These are phyloP conservation scores for Botia kubotai DNA, from an alignment of 2,797 vertebrate genomes.

Conservation along the genomic window DNA sequence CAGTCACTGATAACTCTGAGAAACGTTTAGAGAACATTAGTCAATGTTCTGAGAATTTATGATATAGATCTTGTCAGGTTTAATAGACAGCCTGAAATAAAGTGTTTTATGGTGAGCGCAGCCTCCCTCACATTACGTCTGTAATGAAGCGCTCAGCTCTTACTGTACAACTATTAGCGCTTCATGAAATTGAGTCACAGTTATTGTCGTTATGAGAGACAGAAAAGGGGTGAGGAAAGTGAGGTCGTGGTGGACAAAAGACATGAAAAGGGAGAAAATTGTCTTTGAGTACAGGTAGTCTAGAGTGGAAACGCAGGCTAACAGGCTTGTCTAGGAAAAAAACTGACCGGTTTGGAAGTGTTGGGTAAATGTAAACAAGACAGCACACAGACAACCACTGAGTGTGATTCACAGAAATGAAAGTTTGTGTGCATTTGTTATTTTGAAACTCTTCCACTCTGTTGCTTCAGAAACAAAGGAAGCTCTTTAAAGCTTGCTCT, in stretches of 20 bases:
- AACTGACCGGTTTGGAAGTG: neutral
- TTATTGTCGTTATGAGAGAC: conserved; percentile 14
- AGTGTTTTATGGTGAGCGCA: too few species aligned
- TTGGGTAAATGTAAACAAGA: neutral
- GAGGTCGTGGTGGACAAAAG: conserved; percentile 24
- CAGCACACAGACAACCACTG: neutral
- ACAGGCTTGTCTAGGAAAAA: neutral
- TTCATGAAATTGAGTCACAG: conserved; percentile 20
- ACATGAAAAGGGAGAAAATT: conserved; percentile 39
- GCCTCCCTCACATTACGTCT: neutral
- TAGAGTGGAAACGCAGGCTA: neutral
- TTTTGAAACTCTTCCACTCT: neutral
- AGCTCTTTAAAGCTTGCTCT: neutral
- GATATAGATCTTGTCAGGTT: too few species aligned
- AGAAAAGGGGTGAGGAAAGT: conserved; percentile 5
- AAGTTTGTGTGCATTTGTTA: too few species aligned
- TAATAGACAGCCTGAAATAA: too few species aligned
- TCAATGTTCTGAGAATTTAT: too few species aligned
- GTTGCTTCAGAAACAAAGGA: too few species aligned
- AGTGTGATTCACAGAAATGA: neutral
- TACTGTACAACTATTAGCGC: neutral
- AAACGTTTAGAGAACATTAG: too few species aligned
- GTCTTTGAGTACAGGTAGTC: too few species aligned
- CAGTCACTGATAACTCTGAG: too few species aligned
- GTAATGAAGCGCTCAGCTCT: conserved; percentile 19